Evolutionary conservation across 2,888 invertebrate genomes (phyloP), one percentile per base, ranked within the genome.

Genomic region (Ophioninae sp.): DNA sequence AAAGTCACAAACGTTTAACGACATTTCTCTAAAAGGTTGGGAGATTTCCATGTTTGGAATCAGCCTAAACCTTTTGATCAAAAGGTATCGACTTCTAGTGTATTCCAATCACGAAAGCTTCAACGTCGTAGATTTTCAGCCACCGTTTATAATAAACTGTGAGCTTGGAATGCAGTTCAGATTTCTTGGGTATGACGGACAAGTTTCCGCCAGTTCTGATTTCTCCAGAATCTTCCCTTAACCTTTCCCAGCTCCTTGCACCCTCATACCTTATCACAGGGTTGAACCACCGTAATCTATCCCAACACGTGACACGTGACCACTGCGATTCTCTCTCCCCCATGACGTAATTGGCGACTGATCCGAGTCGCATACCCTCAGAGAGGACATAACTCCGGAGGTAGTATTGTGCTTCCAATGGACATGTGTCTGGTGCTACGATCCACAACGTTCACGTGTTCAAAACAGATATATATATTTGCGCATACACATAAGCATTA

Each of bases 221-320:
- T 80, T 65, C 65, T 67, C 71, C 65, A 67, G 23, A 44, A 58
- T 80, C 73, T 51, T 20, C 39, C 61, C 77, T n/a, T 63, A 51
- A 51, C 77, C 44, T 10, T 13, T 44, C 44, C 13, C 44, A 44
- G 2, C 51, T 17, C 51, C 23, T 44, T 51, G 56, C 22, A n/a
- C 71, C 41, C 51, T 41, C 44, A 67, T 65, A 65, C 72, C 75
- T 65, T 82, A 85, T 86, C 85, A 76, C 84, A 79, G 85, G 71
- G 72, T 69, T 86, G 86, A 86, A 85, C 87, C 85, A 87, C 87
- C 87, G 87, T 89, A 88, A 90, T 90, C 90, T 90, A 85, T 86
- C 87, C 87, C 88, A 90, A 90, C 89, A 87, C 86, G 85, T 77
- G 87, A 88, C 90, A 90, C 90, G 90, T 90, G 90, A 89, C 89